Conservation (phyloP, 2,797 vertebrate species). For the Gymnothorax reevesii region DNA sequence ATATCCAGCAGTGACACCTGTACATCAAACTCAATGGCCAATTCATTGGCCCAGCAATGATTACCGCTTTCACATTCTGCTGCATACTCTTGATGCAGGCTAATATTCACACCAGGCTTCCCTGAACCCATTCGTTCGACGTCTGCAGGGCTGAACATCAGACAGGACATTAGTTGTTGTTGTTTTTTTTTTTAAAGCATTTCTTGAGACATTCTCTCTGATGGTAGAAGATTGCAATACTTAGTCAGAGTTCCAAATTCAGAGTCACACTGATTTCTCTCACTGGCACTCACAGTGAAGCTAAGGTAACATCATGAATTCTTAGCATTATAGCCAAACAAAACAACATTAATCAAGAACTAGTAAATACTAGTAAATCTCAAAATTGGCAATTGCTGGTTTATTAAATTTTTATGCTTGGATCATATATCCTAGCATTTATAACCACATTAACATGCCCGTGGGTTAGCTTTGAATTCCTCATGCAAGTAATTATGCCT, state of each 20-base stretch:
- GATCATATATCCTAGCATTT: background rate
- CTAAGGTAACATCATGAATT: background rate
- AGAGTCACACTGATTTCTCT: background rate
- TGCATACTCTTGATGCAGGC: background rate
- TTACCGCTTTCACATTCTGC: background rate
- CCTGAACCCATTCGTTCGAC: background rate
- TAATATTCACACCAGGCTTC: slow-evolving; percentile 8
- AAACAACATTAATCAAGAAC: slow-evolving; percentile 26
- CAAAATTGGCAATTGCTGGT: slow-evolving; percentile 37
- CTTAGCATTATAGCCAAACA: background rate
- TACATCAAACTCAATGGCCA: background rate
- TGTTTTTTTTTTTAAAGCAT: background rate
- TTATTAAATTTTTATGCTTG: slow-evolving; percentile 23
- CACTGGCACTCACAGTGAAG: background rate
- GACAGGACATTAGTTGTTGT: background rate
- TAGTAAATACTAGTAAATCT: no score
- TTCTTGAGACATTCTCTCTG: background rate
- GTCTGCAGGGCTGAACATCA: background rate
- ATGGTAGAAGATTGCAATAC: background rate
- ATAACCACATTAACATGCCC: background rate
- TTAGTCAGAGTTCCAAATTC: background rate
- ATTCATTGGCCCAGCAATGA: background rate
- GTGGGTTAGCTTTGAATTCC: slow-evolving; percentile 28
- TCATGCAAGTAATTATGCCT: slow-evolving; percentile 29
- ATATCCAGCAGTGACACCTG: background rate